These are phyloP conservation scores for Chionomys nivalis DNA, from an alignment of 2,113 vertebrate genomes.

Conservation along the genomic window DNA sequence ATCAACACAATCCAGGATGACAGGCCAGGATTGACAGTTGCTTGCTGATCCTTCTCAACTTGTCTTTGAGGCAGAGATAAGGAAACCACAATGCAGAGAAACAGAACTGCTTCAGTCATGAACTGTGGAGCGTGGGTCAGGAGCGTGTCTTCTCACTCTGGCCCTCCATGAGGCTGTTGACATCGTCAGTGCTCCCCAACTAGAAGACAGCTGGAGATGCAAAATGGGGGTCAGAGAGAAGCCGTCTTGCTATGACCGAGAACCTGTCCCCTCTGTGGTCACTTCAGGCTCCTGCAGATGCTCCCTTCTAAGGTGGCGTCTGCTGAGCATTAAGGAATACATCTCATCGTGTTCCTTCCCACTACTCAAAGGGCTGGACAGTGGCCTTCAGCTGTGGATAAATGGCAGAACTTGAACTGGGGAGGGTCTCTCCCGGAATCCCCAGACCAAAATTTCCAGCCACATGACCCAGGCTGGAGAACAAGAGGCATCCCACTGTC, in stretches of 20 bases:
- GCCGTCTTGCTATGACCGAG: not conserved
- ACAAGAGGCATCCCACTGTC: not conserved
- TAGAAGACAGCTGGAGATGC: not conserved
- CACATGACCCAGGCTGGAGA: not conserved
- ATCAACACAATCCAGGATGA: not conserved
- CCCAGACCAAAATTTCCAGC: not conserved
- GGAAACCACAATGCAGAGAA: not conserved
- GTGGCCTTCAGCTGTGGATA: not conserved
- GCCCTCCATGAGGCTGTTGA: not conserved
- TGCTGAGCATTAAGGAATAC: not conserved
- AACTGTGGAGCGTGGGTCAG: not conserved
- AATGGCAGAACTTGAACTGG: not conserved
- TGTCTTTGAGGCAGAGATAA: not conserved
- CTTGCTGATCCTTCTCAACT: not conserved
- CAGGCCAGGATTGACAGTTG: not conserved
- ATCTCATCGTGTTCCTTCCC: not conserved
- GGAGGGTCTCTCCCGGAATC: not conserved
- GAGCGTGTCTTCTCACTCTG: too few relatives aligned
- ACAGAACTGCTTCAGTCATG: not conserved
- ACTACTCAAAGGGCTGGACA: not conserved
- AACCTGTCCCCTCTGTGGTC: not conserved
- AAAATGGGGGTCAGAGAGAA: not conserved
- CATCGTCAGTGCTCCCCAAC: not conserved
- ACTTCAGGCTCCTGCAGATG: too few relatives aligned
- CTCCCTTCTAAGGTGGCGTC: not conserved